phyloP scores from a whole-genome alignment of 2,113 vertebrate genomes.

The Forbesichthys agassizii region DNA sequence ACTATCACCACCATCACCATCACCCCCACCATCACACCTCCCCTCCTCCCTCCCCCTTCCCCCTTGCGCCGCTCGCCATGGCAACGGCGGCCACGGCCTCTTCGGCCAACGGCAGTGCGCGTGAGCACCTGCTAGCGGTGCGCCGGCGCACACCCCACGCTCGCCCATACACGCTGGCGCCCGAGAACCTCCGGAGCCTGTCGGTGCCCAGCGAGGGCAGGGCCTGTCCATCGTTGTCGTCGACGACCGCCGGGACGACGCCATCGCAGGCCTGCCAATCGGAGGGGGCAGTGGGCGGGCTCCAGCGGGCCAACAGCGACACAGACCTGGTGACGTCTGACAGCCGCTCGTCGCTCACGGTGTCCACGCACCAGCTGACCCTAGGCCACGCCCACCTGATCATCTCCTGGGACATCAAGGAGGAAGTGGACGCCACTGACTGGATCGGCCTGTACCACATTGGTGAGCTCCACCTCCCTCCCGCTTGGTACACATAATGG shows the following conservation, averaged over 20 bases:
- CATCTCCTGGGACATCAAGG: slow-evolving; percentile 99
- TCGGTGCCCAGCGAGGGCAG: slow-evolving; percentile 71
- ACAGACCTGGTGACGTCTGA: slow-evolving; percentile 95
- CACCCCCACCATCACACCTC: slow-evolving; percentile 42
- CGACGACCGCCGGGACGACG: slow-evolving; percentile 59
- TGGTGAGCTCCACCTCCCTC: slow-evolving; percentile 77
- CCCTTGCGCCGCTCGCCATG: slow-evolving; percentile 69
- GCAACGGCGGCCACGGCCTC: slow-evolving; percentile 74
- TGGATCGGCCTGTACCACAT: slow-evolving; percentile 99
- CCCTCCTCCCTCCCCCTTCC: slow-evolving; percentile 40
- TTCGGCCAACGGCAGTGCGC: slow-evolving; percentile 79
- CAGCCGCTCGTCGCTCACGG: slow-evolving; percentile 93
- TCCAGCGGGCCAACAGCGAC: slow-evolving; percentile 95
- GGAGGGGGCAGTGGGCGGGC: slow-evolving; percentile 67
- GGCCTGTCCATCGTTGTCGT: neutral
- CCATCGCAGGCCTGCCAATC: slow-evolving; percentile 7
- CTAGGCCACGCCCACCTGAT: slow-evolving; percentile 90
- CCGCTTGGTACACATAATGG: neutral
- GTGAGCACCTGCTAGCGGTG: slow-evolving; percentile 89
- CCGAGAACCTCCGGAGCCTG: slow-evolving; percentile 87
- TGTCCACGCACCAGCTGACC: slow-evolving; percentile 90
- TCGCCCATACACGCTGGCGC: slow-evolving; percentile 87
- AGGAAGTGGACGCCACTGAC: slow-evolving; percentile 97
- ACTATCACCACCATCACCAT: slow-evolving; percentile 11
- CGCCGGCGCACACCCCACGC: slow-evolving; percentile 86